Conservation (phyloP, 2,113 vertebrate species). For the Hyperopisus bebe region DNA sequence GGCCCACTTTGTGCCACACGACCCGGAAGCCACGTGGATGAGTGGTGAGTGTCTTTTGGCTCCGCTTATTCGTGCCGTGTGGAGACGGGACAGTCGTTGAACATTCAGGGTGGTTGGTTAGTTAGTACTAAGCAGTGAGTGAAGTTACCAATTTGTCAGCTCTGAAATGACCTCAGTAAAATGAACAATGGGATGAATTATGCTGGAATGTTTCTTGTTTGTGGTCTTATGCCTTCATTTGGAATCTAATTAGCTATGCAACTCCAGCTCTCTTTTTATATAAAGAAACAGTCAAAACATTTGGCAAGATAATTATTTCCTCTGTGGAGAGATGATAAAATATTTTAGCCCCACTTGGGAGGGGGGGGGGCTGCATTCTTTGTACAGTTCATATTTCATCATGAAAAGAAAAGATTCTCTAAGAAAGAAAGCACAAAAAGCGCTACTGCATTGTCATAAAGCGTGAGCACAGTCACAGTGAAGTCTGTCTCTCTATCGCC, state of each 20-base stretch:
- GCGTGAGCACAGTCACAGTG: not conserved
- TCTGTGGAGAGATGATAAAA: not conserved
- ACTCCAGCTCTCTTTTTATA: not conserved
- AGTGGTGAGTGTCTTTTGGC: slow-evolving; percentile 69
- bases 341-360: not conserved
- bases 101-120: not conserved
- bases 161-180: not conserved
- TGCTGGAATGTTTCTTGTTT: not conserved
- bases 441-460: not conserved
- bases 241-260: slow-evolving; percentile 6
- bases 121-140: not conserved
- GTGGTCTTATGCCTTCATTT: not conserved
- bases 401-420: not conserved
- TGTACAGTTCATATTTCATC: not conserved
- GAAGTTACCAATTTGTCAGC: not conserved
- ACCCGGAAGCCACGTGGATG: slow-evolving; percentile 89
- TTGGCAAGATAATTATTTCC: not conserved
- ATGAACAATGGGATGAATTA: not conserved
- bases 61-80: not conserved
- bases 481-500: not conserved
- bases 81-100: not conserved
- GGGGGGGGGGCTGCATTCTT: not conserved
- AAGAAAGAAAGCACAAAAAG: not conserved
- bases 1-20: slow-evolving; percentile 74
- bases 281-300: not conserved